Percentiles rank a stretch among this genome's conserved stretches.
Evolutionary conservation across 2,113 vertebrate genomes (phyloP).

Genomic region (Physeter macrocephalus): DNA sequence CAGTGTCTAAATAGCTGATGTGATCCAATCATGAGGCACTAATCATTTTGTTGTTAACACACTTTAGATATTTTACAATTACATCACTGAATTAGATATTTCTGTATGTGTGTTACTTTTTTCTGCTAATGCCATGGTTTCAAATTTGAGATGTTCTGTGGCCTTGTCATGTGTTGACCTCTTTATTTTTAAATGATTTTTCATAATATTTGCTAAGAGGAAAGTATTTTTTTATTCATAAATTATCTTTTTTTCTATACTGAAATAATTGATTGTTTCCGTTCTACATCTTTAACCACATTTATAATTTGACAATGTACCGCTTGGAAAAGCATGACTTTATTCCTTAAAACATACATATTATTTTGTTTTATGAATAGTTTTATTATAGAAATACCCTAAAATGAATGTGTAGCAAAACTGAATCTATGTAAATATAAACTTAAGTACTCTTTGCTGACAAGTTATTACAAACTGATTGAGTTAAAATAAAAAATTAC

Average conservation of each 20-base stretch:
- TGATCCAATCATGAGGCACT: not conserved
- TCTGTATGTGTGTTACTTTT: not conserved
- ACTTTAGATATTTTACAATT: not conserved
- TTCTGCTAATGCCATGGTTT: not conserved
- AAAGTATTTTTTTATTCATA: not conserved
- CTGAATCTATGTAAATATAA: not conserved
- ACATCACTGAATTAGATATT: not conserved
- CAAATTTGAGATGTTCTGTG: not conserved
- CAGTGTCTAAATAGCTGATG: not conserved
- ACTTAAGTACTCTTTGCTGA: slow-evolving; percentile 5
- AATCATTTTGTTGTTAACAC: not conserved
- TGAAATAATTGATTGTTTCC: not conserved
- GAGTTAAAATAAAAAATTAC: slow-evolving; percentile 38
- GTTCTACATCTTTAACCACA: not conserved
- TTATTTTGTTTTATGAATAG: not conserved
- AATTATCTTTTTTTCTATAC: not conserved
- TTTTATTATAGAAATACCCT: not conserved
- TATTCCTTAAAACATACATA: not conserved
- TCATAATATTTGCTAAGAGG: not conserved
- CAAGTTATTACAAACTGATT: slow-evolving; percentile 19
- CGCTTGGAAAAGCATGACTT: not conserved
- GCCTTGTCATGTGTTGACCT: not conserved
- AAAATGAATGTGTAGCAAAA: slow-evolving; percentile 18
- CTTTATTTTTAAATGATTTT: not conserved
- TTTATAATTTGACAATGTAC: not conserved